Conservation (phyloP, 2,797 vertebrate genomes). For the Antennarius maculatus region DNA sequence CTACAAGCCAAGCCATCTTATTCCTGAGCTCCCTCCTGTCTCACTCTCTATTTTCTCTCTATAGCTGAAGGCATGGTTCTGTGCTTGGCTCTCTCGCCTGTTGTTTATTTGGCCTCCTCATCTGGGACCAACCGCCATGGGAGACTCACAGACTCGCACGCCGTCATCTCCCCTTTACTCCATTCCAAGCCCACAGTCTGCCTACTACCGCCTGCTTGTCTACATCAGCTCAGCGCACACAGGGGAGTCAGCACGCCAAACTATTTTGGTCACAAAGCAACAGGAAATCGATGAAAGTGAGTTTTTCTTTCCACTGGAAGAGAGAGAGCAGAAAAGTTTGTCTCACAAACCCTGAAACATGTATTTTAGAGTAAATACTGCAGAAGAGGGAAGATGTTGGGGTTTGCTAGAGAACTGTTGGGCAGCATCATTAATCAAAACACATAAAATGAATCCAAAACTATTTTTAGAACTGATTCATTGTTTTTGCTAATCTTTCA, state of each 20-base stretch:
- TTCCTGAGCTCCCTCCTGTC: slow-evolving; percentile 42
- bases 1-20: slow-evolving; percentile 56
- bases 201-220: slow-evolving; percentile 53
- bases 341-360: slow-evolving; percentile 25
- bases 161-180: slow-evolving; percentile 53
- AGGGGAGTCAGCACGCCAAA: slow-evolving; percentile 37
- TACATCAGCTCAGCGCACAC: slow-evolving; percentile 52
- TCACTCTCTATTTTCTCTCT: slow-evolving; percentile 44
- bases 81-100: slow-evolving; percentile 26
- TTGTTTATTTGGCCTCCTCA: slow-evolving; percentile 67
- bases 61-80: slow-evolving; percentile 30
- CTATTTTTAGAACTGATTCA: background rate
- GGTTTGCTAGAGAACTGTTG: background rate
- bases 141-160: slow-evolving; percentile 52
- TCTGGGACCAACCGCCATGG: slow-evolving; percentile 63
- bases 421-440: background rate
- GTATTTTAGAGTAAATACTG: slow-evolving; percentile 26
- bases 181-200: slow-evolving; percentile 42
- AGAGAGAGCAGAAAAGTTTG: slow-evolving; percentile 35
- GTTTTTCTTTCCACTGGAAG: slow-evolving; percentile 43
- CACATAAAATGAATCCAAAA: background rate
- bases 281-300: slow-evolving; percentile 67
- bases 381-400: background rate
- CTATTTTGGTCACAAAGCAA: slow-evolving; percentile 73
- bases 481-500: too few relatives aligned